phyloP scores from a whole-genome alignment of 1,140 invertebrate species.

The Zophobas morio region DNA sequence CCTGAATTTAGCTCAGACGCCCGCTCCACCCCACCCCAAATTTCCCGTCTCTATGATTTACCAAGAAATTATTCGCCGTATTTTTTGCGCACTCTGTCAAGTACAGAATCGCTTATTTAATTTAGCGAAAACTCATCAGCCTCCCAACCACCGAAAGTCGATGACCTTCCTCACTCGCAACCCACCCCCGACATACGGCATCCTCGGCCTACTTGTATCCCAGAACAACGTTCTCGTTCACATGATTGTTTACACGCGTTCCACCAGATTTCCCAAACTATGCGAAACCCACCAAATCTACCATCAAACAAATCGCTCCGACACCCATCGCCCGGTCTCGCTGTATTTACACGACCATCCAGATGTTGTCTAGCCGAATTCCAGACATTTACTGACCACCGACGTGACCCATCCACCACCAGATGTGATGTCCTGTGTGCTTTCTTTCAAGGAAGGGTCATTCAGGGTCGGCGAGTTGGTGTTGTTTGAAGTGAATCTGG shows the following conservation, averaged over 20 bases:
- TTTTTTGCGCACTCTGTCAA: too few species aligned
- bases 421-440: not conserved
- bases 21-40: too few species aligned
- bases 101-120: too few species aligned
- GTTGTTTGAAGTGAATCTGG: too few species aligned
- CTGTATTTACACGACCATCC: not conserved
- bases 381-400: slow-evolving; percentile 33
- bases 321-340: not conserved
- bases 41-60: too few species aligned
- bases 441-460: slow-evolving; percentile 61
- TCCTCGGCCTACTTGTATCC: not conserved
- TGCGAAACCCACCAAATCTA: too few species aligned
- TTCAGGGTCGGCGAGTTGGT: not conserved
- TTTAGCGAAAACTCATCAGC: too few species aligned
- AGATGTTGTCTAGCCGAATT: slow-evolving; percentile 41
- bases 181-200: not conserved
- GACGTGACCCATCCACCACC: slow-evolving; percentile 41
- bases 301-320: not conserved
- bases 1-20: too few species aligned
- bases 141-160: not conserved
- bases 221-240: not conserved
- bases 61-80: too few species aligned
- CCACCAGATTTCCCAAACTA: slow-evolving; percentile 2
- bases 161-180: not conserved
- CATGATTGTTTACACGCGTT: slow-evolving; percentile 24